phyloP scores from a whole-genome alignment of 2,797 vertebrate genomes.

The Carcharodon carcharias region DNA sequence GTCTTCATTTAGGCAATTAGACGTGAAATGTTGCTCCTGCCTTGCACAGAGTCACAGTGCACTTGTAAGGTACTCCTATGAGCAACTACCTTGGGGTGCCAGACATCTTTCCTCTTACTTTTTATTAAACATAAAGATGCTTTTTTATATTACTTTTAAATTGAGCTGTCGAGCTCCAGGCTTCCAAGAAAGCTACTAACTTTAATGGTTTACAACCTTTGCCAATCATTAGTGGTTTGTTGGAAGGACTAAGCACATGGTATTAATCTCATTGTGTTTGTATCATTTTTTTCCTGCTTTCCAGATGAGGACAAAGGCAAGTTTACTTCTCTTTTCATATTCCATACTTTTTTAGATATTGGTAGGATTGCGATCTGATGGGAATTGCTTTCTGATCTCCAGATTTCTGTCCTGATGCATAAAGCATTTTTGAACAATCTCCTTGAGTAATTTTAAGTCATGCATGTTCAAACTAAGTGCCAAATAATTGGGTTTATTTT shows the following conservation, averaged over 20 bases:
- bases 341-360: not conserved
- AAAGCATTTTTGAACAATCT: not conserved
- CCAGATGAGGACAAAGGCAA: slow-evolving; percentile 90
- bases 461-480: not conserved
- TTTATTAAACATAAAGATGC: not conserved
- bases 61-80: not conserved
- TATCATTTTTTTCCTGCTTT: slow-evolving; percentile 57
- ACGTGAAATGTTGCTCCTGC: not conserved
- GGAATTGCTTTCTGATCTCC: not conserved
- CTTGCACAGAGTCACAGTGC: not conserved
- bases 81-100: not conserved
- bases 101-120: not conserved
- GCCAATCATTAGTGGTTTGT: not conserved
- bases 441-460: not conserved
- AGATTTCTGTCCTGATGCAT: not conserved
- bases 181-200: not conserved
- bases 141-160: not conserved
- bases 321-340: slow-evolving; percentile 54
- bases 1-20: not conserved
- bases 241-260: not conserved
- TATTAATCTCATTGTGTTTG: slow-evolving; percentile 46
- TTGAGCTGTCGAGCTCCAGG: not conserved
- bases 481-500: not conserved
- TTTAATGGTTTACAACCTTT: not conserved
- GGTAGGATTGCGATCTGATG: no score